phyloP scores from a whole-genome alignment of 2,797 vertebrate species.

The Crocidura indochinensis region DNA sequence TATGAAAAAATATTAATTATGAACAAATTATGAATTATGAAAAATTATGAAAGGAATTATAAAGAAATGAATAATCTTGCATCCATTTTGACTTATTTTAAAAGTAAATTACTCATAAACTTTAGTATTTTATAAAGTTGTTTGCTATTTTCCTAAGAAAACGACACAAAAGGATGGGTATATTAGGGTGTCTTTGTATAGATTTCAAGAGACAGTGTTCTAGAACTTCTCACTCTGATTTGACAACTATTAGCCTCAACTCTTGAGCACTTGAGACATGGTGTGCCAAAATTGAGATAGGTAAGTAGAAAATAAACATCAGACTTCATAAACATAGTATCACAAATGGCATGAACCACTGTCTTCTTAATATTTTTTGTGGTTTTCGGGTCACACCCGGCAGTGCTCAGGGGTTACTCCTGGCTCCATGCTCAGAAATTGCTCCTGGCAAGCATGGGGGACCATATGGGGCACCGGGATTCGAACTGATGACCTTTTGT shows the following conservation, averaged over 20 bases:
- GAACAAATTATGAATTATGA: no score
- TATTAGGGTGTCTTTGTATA: neutral
- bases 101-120: constrained; percentile 13
- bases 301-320: neutral
- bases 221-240: neutral
- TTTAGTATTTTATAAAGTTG: constrained; percentile 27
- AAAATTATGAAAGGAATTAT: no score
- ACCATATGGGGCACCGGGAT: no score
- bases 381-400: no score
- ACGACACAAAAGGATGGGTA: neutral
- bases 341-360: constrained; percentile 10
- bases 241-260: neutral
- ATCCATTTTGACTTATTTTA: constrained; percentile 16
- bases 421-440: no score
- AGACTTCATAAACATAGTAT: constrained; percentile 14
- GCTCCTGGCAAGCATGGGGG: no score
- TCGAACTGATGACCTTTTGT: no score
- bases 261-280: constrained; percentile 7
- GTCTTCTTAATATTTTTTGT: neutral
- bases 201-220: constrained; percentile 45
- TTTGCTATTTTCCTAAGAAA: constrained; percentile 35
- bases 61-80: no score
- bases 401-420: no score
- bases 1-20: no score
- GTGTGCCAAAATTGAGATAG: neutral